Percentiles rank a stretch among this genome's conserved stretches.
Conservation (phyloP, 1,140 invertebrate genomes). For the Drosophila trapezifrons region DNA sequence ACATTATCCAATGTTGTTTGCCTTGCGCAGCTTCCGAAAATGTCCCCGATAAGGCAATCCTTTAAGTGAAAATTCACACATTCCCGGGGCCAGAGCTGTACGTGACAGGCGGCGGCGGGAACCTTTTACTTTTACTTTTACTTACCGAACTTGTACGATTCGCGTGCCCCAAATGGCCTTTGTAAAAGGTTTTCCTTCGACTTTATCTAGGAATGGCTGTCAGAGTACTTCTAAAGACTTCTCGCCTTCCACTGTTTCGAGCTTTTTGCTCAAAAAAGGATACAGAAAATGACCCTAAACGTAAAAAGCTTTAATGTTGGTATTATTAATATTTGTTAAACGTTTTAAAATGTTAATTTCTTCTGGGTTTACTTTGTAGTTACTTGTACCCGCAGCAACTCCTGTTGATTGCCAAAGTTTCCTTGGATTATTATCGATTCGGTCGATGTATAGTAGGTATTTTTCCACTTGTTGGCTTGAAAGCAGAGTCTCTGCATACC, state of each 20-base stretch:
- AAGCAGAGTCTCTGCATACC: slow-evolving; percentile 10
- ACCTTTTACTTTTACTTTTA: slow-evolving; percentile 38
- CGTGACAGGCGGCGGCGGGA: slow-evolving; percentile 61
- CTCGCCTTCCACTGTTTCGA: slow-evolving; percentile 5
- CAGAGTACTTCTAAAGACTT: slow-evolving; percentile 32
- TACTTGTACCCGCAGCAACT: slow-evolving; percentile 24
- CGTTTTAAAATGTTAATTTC: not conserved
- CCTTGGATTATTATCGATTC: slow-evolving; percentile 29
- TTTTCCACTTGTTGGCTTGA: slow-evolving; percentile 31
- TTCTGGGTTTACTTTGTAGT: slow-evolving; percentile 20
- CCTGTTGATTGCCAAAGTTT: slow-evolving; percentile 7
- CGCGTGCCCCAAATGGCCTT: too few relatives aligned
- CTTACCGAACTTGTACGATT: slow-evolving; percentile 44
- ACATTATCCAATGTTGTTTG: slow-evolving; percentile 37
- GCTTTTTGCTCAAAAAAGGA: slow-evolving; percentile 38
- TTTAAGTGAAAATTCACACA: slow-evolving; percentile 48
- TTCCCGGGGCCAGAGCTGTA: slow-evolving; percentile 33
- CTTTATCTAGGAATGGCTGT: slow-evolving; percentile 55
- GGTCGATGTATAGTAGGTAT: slow-evolving; percentile 7
- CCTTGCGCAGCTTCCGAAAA: not conserved
- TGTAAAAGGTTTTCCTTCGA: slow-evolving; percentile 29
- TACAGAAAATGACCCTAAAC: not conserved
- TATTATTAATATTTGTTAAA: too few relatives aligned
- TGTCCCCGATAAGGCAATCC: slow-evolving; percentile 28
- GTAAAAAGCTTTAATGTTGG: not conserved